phyloP scores from a whole-genome alignment of 2,888 invertebrate genomes.

The Drosophila subsilvestris region DNA sequence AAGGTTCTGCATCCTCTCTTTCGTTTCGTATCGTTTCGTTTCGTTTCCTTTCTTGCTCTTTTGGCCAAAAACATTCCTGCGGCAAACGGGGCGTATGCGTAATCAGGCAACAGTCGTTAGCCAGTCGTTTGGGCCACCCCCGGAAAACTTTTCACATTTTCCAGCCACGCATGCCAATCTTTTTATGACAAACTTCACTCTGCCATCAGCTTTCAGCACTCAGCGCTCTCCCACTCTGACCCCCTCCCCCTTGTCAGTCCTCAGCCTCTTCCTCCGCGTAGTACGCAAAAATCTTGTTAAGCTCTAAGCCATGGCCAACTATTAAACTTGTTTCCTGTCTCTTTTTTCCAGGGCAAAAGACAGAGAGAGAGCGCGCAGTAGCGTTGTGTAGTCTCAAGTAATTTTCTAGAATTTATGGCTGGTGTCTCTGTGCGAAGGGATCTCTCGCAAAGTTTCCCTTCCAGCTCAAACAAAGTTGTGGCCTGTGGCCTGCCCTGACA shows the following conservation, averaged over 20 bases:
- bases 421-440: conserved; percentile 61
- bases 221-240: conserved; percentile 22
- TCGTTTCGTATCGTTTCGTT: background rate
- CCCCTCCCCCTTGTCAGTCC: background rate
- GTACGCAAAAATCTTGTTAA: conserved; percentile 50
- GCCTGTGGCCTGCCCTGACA: conserved; percentile 10
- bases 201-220: conserved; percentile 25
- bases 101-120: conserved; percentile 72
- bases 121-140: conserved; percentile 53
- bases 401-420: conserved; percentile 77
- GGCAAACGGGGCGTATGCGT: conserved; percentile 70
- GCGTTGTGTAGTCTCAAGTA: conserved; percentile 34
- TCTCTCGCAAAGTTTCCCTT: conserved; percentile 55
- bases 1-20: conserved; percentile 6
- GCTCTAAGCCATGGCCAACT: conserved; percentile 62
- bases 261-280: conserved; percentile 14
- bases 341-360: conserved; percentile 24
- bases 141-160: conserved; percentile 59
- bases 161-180: conserved; percentile 62
- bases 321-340: conserved; percentile 70
- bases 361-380: background rate
- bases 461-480: conserved; percentile 26
- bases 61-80: conserved; percentile 58
- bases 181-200: conserved; percentile 65
- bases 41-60: conserved; percentile 21